phyloP scores from a whole-genome alignment of 1,140 invertebrate genomes.

The Ladona fulva region DNA sequence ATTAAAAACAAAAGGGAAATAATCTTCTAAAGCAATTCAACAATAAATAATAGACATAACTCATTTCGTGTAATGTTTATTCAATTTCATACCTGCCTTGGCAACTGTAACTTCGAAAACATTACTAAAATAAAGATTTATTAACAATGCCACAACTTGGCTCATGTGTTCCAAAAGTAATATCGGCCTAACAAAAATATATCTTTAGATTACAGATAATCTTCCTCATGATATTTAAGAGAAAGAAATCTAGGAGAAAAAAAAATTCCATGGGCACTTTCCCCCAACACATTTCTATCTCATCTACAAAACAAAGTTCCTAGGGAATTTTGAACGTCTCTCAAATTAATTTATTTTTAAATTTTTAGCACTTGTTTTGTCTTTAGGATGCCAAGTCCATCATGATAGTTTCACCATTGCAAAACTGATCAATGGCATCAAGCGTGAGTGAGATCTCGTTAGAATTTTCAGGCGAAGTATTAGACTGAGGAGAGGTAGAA shows the following conservation, averaged over 20 bases:
- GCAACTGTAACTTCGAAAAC: too few relatives aligned
- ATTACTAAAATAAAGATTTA: too few relatives aligned
- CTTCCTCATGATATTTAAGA: background rate
- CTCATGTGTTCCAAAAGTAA: background rate
- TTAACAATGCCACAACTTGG: background rate
- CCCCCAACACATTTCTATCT: background rate
- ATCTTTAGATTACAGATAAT: background rate
- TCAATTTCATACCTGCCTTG: too few relatives aligned
- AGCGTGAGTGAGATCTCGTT: background rate
- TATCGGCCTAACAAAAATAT: background rate
- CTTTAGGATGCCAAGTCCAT: background rate
- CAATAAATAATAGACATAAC: too few relatives aligned
- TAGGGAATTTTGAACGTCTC: background rate
- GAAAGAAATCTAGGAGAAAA: background rate
- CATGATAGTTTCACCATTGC: background rate
- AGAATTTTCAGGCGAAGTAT: background rate
- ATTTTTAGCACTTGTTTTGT: background rate
- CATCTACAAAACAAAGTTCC: background rate
- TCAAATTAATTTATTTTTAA: background rate
- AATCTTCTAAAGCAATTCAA: too few relatives aligned
- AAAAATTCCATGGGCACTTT: background rate
- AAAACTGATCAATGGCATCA: slow-evolving; percentile 1
- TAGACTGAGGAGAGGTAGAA: background rate
- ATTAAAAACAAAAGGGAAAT: too few relatives aligned
- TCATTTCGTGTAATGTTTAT: too few relatives aligned